Conservation (phyloP, 2,888 invertebrate species). For the Agriopis aurantiaria region DNA sequence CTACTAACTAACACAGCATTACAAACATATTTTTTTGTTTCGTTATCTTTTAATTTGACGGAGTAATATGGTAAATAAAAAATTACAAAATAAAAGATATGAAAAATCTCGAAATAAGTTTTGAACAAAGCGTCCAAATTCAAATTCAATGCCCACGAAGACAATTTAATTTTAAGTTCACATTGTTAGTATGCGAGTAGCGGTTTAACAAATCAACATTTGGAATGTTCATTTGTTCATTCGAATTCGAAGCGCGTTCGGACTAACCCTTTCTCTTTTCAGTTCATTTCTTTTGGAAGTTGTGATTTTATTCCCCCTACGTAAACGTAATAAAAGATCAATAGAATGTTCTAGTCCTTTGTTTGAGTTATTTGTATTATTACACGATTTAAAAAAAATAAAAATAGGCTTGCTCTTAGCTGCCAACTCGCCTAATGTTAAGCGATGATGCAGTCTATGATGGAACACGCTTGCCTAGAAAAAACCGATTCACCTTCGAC, state of each 20-base stretch:
- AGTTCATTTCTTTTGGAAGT: conserved; percentile 76
- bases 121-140: conserved; percentile 21
- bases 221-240: conserved; percentile 52
- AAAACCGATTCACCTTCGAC: too few species aligned
- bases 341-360: conserved; percentile 53
- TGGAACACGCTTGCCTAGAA: too few species aligned
- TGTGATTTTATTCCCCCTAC: conserved; percentile 73
- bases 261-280: conserved; percentile 75
- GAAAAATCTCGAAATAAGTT: conserved; percentile 26
- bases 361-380: background rate
- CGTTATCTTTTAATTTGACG: too few species aligned
- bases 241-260: conserved; percentile 69
- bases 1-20: too few species aligned
- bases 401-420: too few species aligned
- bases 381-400: background rate
- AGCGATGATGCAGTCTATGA: too few species aligned
- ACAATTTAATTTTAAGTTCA: conserved; percentile 64
- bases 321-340: conserved; percentile 70
- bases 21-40: too few species aligned
- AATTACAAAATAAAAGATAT: too few species aligned
- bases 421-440: too few species aligned
- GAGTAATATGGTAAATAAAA: too few species aligned
- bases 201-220: conserved; percentile 76
- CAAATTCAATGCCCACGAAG: conserved; percentile 48
- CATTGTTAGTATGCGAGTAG: conserved; percentile 66